Base-by-base conservation (phyloP, 1,140 invertebrate genomes). In the Cydia strobilella region DNA sequence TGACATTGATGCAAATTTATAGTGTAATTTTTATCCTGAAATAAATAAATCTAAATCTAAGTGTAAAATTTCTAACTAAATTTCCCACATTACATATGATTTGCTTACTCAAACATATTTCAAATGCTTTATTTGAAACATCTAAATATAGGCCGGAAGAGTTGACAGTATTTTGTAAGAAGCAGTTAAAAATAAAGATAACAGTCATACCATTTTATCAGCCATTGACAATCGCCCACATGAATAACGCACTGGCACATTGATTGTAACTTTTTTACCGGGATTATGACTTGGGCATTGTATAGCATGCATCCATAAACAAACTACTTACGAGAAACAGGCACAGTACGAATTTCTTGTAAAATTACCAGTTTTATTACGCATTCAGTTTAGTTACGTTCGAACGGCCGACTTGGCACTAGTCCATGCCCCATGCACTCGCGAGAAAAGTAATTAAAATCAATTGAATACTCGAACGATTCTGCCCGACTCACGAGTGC, bases 381-480 rank as follows among this genome's bases (percentile, higher is more conserved):
- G 71, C 65, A 77, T 79, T 80, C 73, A 76, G 77, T 79, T 75
- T 80, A 69, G 75, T 80, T 83, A 82, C 81, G 80, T 81, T 35
- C 74, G 62, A 77, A 74, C 84, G 84, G 82, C 82, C 82, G 82
- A 86, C 77, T 88, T 90, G 89, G 89, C 89, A 89, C 78, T 83
- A 77, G 77, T 85, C 89, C 89, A 90, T 84, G 78, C 83, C 81
- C 77, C 72, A 75, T 69, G 76, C 72, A 76, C 65, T 76, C 69
- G 74, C 80, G 77, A 76, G 65, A 78, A 66, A 73, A 80, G 79
- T 74, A 80, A 83, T 82, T 86, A 85, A 83, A 86, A 83, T 74
- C 82, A 88, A 88, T 87, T 84, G 85, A 35, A 18, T 9, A 35
- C 27, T 39, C 65, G 31, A 69, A 69, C 65, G 31, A 31, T n/a